These are phyloP conservation scores for Fabriciana adippe DNA, from an alignment of 2,888 invertebrate species.

Conservation along the genomic window DNA sequence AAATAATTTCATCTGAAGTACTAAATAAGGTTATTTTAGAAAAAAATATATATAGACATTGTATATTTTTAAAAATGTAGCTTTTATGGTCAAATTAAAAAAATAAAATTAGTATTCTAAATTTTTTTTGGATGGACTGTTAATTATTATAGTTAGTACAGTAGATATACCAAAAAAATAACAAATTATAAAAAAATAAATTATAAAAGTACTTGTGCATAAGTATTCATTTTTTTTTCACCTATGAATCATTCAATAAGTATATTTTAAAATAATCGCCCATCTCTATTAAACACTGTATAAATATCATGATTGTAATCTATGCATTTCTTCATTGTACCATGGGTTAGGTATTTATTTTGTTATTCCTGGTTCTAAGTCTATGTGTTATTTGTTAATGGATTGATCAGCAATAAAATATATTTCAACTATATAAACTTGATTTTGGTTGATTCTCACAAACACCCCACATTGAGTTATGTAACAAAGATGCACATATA, in stretches of 20 bases:
- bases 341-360: constrained; percentile 80
- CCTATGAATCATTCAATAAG: constrained; percentile 44
- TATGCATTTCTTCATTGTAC: constrained; percentile 67
- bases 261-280: constrained; percentile 35
- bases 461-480: too few relatives aligned
- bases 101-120: too few relatives aligned
- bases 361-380: constrained; percentile 78
- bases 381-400: constrained; percentile 77
- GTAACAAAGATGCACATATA: not conserved
- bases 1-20: not conserved
- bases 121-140: too few relatives aligned
- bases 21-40: not conserved
- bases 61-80: not conserved
- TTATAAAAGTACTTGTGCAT: too few relatives aligned
- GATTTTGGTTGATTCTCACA: constrained; percentile 39
- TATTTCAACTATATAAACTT: constrained; percentile 66
- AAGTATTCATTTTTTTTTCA: constrained; percentile 10
- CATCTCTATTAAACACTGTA: constrained; percentile 28
- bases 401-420: constrained; percentile 77
- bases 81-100: too few relatives aligned
- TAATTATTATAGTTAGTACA: too few relatives aligned
- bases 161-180: too few relatives aligned
- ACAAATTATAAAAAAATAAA: too few relatives aligned
- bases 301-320: constrained; percentile 50
- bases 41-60: not conserved